Evolutionary conservation across 2,888 invertebrate genomes (phyloP).

Genomic region (Thecophora atra): DNA sequence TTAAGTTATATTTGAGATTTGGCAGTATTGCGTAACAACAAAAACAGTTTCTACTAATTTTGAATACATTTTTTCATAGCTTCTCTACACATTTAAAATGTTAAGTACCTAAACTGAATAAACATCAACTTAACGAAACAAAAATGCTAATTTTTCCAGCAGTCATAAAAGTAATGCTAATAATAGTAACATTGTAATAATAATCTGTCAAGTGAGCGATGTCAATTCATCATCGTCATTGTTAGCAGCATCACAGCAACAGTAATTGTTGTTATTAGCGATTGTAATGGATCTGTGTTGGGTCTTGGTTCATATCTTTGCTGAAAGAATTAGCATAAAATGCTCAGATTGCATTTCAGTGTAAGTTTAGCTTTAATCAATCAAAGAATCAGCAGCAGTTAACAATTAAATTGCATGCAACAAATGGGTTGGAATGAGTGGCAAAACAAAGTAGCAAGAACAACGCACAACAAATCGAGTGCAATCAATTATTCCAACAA

Average conservation of each 20-base stretch:
- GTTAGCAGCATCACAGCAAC: neutral
- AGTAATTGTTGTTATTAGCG: neutral
- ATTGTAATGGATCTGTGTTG: neutral
- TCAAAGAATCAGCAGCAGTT: conserved; percentile 20
- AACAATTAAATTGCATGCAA: conserved; percentile 25
- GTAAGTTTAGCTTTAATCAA: conserved; percentile 33
- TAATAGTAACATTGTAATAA: too few relatives aligned
- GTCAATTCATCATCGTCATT: neutral
- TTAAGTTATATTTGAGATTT: too few relatives aligned
- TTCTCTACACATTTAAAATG: too few relatives aligned
- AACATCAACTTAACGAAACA: too few relatives aligned
- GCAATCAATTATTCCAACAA: conserved; percentile 20
- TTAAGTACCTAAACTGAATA: too few relatives aligned
- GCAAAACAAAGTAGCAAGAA: conserved; percentile 4
- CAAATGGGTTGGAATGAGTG: conserved; percentile 5
- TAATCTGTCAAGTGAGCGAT: neutral
- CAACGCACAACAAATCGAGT: conserved; percentile 12
- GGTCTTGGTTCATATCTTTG: neutral
- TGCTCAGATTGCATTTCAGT: conserved; percentile 20
- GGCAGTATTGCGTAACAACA: too few relatives aligned
- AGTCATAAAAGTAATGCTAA: too few relatives aligned
- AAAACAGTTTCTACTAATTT: too few relatives aligned
- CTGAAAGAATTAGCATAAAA: conserved; percentile 3
- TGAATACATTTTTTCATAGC: too few relatives aligned
- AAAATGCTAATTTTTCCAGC: too few relatives aligned